These are phyloP conservation scores for Phenganax subtilis DNA, from an alignment of 92 coral and sea anemone species.

Conservation along the genomic window DNA sequence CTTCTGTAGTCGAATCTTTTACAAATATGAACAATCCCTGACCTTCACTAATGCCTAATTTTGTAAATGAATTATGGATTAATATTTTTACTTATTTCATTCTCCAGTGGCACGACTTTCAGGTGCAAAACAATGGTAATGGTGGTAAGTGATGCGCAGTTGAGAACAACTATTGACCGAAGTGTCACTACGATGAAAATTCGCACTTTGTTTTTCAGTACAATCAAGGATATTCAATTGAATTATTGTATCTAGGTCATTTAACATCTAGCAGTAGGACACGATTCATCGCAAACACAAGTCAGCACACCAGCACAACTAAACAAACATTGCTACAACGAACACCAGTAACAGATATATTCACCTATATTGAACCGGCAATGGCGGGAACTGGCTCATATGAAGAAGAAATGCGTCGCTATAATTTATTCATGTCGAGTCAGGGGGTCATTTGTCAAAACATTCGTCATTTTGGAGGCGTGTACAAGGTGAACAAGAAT, in stretches of 20 bases:
- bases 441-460: conserved; percentile 83
- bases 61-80: too few relatives aligned
- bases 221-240: too few relatives aligned
- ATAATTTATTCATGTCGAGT: conserved; percentile 59
- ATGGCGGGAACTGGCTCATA: conserved; percentile 56
- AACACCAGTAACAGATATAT: conserved; percentile 18
- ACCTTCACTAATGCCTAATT: too few relatives aligned
- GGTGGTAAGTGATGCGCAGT: not conserved
- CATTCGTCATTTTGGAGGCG: conserved; percentile 73
- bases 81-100: not conserved
- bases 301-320: not conserved
- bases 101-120: not conserved
- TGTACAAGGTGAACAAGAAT: conserved; percentile 45
- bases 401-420: conserved; percentile 57
- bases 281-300: not conserved
- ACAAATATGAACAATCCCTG: too few relatives aligned
- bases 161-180: too few relatives aligned
- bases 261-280: too few relatives aligned
- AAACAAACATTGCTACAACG: not conserved
- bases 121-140: not conserved
- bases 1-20: too few relatives aligned
- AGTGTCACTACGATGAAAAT: too few relatives aligned
- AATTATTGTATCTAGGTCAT: too few relatives aligned
- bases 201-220: too few relatives aligned
- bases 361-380: conserved; percentile 54